Percentiles rank a stretch among this genome's conserved stretches.
Conservation (phyloP, 2,797 vertebrate species). For the Hirundo rustica region DNA sequence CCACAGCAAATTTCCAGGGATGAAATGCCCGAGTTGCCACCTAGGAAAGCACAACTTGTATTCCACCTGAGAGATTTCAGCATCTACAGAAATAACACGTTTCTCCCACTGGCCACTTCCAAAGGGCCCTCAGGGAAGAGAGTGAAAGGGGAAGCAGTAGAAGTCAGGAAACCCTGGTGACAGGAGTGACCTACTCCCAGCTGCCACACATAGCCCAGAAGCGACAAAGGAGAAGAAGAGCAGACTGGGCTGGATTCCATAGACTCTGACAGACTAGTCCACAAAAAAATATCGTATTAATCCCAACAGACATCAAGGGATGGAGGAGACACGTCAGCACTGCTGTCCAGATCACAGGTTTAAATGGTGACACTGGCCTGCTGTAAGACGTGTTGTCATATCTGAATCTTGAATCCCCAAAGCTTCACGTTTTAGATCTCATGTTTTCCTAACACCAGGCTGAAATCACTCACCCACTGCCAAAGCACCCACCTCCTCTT, state of each 20-base stretch:
- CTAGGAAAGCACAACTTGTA: neutral
- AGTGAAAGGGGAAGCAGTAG: neutral
- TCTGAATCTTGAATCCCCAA: neutral
- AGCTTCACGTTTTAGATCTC: neutral
- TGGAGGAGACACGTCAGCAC: neutral
- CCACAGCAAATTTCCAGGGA: neutral
- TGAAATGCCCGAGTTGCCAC: neutral
- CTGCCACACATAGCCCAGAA: neutral
- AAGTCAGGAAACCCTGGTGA: neutral
- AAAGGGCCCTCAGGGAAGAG: neutral
- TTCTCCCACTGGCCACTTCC: neutral
- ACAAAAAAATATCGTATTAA: neutral
- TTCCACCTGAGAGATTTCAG: neutral
- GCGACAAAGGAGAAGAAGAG: neutral
- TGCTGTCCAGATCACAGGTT: neutral
- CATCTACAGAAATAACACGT: rapidly evolving
- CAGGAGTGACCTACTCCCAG: neutral
- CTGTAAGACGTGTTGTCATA: neutral
- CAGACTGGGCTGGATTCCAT: neutral
- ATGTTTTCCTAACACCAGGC: neutral
- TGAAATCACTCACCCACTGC: neutral
- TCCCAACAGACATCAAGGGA: neutral
- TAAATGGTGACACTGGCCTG: neutral
- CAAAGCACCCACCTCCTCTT: neutral
- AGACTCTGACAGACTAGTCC: neutral